Percentiles rank a stretch among this genome's conserved stretches.
phyloP scores from a whole-genome alignment of 2,888 invertebrate genomes.

The Caenorhabditis japonica region DNA sequence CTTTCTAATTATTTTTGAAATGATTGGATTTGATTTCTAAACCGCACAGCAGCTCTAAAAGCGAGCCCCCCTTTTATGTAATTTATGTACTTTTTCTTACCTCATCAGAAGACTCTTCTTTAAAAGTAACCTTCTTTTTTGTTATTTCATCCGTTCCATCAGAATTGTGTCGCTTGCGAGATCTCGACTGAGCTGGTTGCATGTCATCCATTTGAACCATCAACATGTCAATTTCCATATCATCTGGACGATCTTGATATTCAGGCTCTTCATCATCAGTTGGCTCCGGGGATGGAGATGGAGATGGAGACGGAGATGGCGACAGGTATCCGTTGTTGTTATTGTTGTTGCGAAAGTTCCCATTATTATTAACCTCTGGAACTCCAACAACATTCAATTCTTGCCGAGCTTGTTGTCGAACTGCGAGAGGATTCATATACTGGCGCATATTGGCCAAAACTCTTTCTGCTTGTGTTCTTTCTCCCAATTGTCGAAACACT shows the following conservation, averaged over 20 bases:
- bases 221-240: conserved; percentile 16
- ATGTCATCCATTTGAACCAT: conserved; percentile 21
- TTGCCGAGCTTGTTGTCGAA: background rate
- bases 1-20: too few species aligned
- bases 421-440: background rate
- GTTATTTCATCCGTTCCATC: background rate
- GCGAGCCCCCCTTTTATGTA: too few species aligned
- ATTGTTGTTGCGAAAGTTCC: conserved; percentile 22
- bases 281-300: conserved; percentile 7
- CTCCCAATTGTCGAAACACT: background rate
- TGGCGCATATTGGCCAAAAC: background rate
- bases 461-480: background rate
- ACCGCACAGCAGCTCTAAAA: too few species aligned
- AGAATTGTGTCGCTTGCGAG: conserved; percentile 26
- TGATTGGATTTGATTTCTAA: too few species aligned
- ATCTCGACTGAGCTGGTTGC: conserved; percentile 13
- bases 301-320: conserved; percentile 18
- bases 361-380: conserved; percentile 16
- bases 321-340: conserved; percentile 29
- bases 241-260: background rate
- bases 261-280: conserved; percentile 1
- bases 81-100: background rate
- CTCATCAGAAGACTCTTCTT: conserved; percentile 21
- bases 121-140: conserved; percentile 37
- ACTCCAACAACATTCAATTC: background rate